These are phyloP conservation scores for Guaruba guarouba DNA, from an alignment of 2,113 vertebrate genomes.

Conservation along the genomic window DNA sequence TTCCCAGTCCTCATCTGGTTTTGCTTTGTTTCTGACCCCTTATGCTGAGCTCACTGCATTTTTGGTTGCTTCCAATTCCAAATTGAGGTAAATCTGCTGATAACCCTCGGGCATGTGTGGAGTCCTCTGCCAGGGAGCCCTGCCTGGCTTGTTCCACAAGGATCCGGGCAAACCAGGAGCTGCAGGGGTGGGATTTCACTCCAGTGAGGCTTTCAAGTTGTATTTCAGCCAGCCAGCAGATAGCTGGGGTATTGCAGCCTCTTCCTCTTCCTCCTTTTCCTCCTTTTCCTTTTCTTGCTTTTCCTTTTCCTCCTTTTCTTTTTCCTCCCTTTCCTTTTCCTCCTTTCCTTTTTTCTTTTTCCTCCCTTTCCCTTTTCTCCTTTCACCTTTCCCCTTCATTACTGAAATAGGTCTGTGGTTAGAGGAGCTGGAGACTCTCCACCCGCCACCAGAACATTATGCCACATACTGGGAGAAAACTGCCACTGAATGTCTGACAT, in stretches of 20 bases:
- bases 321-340: neutral
- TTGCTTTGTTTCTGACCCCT: constrained; percentile 12
- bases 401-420: neutral
- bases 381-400: neutral
- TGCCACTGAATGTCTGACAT: neutral
- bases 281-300: neutral
- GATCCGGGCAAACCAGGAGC: neutral
- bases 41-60: neutral
- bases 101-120: neutral
- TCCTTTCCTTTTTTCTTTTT: fast-evolving
- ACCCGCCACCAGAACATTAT: neutral
- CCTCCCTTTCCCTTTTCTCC: too few species aligned
- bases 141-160: neutral
- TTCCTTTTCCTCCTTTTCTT: neutral
- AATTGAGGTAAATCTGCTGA: constrained; percentile 18
- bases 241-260: neutral
- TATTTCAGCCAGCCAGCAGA: neutral
- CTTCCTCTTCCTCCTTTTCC: too few species aligned
- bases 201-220: neutral
- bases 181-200: neutral
- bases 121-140: neutral
- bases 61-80: constrained; percentile 17
- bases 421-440: neutral
- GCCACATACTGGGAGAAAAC: neutral
- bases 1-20: constrained; percentile 4